These are phyloP conservation scores for Laspeyria flexula DNA, from an alignment of 2,888 invertebrate genomes.

Conservation along the genomic window DNA sequence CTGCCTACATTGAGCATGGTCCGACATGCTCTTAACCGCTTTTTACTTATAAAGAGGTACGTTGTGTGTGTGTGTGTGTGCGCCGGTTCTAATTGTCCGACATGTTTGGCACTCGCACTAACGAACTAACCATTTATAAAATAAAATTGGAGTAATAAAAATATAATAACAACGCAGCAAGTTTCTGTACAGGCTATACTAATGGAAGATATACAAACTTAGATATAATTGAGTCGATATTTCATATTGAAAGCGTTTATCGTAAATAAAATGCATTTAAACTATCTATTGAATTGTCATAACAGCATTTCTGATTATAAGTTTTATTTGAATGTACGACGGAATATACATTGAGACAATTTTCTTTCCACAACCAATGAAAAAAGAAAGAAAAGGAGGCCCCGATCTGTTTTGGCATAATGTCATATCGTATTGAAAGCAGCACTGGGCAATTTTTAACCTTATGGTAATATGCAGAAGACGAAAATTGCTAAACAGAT, in stretches of 20 bases:
- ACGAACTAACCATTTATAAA: constrained; percentile 60
- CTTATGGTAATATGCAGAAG: no score
- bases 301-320: constrained; percentile 13
- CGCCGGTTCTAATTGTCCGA: constrained; percentile 35
- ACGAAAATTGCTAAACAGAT: no score
- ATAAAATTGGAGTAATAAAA: constrained; percentile 51
- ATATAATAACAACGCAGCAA: constrained; percentile 61
- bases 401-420: no score
- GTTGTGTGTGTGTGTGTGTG: constrained; percentile 15
- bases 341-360: neutral
- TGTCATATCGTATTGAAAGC: no score
- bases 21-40: no score
- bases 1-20: no score
- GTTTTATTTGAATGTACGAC: constrained; percentile 12
- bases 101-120: constrained; percentile 68
- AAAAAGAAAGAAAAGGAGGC: no score
- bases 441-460: no score
- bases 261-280: constrained; percentile 52
- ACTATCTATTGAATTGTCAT: constrained; percentile 27
- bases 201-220: constrained; percentile 77
- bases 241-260: constrained; percentile 41
- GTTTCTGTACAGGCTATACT: constrained; percentile 68
- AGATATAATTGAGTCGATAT: constrained; percentile 42
- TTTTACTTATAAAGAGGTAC: no score
- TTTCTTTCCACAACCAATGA: no score